Evolutionary conservation across 2,888 invertebrate species (phyloP), one percentile per base, ranked within the genome.

Genomic region (Acholoe squamosa): DNA sequence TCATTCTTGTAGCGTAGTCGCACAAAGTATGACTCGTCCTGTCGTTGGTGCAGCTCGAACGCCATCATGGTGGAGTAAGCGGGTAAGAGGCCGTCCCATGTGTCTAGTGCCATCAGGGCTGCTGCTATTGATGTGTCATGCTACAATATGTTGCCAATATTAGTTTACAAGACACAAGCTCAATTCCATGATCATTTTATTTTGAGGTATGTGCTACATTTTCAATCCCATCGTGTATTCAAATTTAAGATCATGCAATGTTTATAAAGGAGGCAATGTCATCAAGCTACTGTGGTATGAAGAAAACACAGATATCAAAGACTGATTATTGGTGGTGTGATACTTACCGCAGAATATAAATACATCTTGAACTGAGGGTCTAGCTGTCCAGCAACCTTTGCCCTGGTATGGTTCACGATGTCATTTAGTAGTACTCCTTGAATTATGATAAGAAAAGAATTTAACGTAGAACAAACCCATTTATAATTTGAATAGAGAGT

Each of bases 81-180:
- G 19, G 92, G 92, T 25, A 86, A 54, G n/a, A 90, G 25, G 52
- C 56, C 22, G 71, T 91, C 86, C 89, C 80, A 91, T n/a, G 90
- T 25, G 19, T 90, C 88, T 51, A 92, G 33, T 0, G 90, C 89
- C 34, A 67, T 67, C 71, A 91, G 71, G 31, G 91, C 43, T 0
- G 90, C 90, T 0, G 89, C 56, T 61, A 92, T 34, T 25, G 92
- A 91, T 28, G 52, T 89, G 84, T 92, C 92, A 54, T 92, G 92
- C 92, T 92, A 71, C 19, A 84, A 92, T 5, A 56, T 22, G n/a
- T n/a, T 54, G 14, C 54, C 19, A 16, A 54, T 54, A 16, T 54
- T 19, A 54, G 54, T 54, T 54, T 54, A 12, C 19, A 19, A 19
- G 54, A 54, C 19, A 19, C 12, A 19, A 54, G 54, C 19, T 54